These are phyloP conservation scores for Parus major DNA, from an alignment of 2,113 vertebrate genomes.

Conservation along the genomic window DNA sequence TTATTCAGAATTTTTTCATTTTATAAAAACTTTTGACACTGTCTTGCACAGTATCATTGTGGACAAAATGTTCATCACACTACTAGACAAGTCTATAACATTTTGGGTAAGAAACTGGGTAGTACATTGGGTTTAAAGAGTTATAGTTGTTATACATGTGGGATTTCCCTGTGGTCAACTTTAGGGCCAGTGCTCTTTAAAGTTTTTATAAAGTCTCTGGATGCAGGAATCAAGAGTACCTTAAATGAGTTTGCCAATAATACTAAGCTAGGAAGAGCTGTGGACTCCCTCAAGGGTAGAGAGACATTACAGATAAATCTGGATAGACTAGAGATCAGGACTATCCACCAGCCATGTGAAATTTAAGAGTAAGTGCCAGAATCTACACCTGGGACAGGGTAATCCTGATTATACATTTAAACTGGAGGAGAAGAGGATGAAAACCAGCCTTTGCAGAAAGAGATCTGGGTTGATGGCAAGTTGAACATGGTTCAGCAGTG, in stretches of 20 bases:
- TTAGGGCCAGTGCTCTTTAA: not conserved
- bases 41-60: rapidly evolving
- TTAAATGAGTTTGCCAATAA: not conserved
- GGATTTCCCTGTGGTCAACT: rapidly evolving
- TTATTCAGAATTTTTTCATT: not conserved
- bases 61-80: not conserved
- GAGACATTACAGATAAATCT: not conserved
- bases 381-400: not conserved
- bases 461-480: not conserved
- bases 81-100: not conserved
- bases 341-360: not conserved
- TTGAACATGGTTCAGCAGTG: not conserved
- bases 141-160: not conserved
- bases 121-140: rapidly evolving
- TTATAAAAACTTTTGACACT: not conserved
- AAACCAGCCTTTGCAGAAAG: not conserved
- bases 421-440: not conserved
- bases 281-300: rapidly evolving
- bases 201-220: not conserved
- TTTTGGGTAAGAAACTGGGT: not conserved
- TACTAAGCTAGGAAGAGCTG: not conserved
- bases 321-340: not conserved
- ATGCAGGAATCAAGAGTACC: not conserved
- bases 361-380: not conserved
- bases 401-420: not conserved